These are phyloP conservation scores for Alouatta palliata DNA, from an alignment of 2,113 vertebrate species.

Conservation along the genomic window DNA sequence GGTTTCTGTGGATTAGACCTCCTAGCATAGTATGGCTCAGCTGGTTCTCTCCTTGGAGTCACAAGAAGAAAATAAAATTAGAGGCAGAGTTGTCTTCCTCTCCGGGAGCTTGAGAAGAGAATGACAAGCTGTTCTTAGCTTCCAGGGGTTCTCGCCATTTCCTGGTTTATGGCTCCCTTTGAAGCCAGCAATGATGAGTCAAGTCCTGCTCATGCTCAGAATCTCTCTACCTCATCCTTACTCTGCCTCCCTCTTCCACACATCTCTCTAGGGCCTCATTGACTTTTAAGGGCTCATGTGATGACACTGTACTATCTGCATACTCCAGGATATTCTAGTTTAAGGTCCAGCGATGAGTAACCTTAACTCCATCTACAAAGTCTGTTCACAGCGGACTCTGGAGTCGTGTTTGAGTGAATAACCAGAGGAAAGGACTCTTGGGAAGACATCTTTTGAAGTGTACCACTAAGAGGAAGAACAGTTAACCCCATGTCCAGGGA, in stretches of 20 bases:
- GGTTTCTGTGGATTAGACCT: background rate
- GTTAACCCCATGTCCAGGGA: background rate
- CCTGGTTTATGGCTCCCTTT: too few species aligned
- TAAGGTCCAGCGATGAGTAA: background rate
- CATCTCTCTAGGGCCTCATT: background rate
- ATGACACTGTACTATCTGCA: background rate
- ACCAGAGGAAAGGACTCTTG: fast-evolving
- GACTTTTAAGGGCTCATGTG: background rate
- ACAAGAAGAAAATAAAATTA: background rate
- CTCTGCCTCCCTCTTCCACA: background rate
- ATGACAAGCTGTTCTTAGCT: background rate
- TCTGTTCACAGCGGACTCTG: background rate
- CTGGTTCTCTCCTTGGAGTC: background rate
- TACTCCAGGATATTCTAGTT: background rate
- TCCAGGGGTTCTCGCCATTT: fast-evolving
- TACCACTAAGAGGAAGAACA: fast-evolving
- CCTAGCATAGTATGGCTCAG: fast-evolving
- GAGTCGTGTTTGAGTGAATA: background rate
- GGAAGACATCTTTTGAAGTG: background rate
- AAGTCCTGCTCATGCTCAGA: too few species aligned
- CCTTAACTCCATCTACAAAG: background rate
- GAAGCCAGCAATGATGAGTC: background rate
- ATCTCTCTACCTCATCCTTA: background rate
- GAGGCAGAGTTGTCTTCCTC: background rate
- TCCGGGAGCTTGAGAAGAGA: background rate